Percentiles rank a stretch among this genome's conserved stretches.
Conservation (phyloP, 2,113 vertebrate species). For the Prochilodus magdalenae region DNA sequence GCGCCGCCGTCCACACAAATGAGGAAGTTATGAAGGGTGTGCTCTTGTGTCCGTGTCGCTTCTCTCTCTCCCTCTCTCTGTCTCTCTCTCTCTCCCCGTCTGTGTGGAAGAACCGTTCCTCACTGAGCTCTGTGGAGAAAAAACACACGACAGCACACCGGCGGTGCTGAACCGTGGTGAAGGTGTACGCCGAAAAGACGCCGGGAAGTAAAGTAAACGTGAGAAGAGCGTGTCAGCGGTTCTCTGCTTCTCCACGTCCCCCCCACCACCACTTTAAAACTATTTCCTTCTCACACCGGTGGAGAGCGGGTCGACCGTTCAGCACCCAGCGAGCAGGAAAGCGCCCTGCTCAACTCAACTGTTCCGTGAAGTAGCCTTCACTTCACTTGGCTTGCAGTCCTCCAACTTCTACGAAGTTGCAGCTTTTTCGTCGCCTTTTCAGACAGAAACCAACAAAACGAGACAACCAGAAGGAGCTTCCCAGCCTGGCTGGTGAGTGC, state of each 20-base stretch:
- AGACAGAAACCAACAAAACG: not conserved
- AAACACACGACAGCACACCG: conserved; percentile 63
- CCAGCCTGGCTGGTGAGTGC: not conserved
- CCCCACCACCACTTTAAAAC: conserved; percentile 51
- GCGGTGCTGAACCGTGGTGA: conserved; percentile 69
- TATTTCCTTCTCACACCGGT: conserved; percentile 73
- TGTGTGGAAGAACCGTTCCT: conserved; percentile 73
- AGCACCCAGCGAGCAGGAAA: conserved; percentile 82
- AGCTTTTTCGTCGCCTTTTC: not conserved
- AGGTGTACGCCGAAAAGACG: conserved; percentile 58
- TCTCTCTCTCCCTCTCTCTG: conserved; percentile 4
- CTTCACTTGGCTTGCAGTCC: not conserved
- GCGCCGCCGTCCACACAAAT: conserved; percentile 39
- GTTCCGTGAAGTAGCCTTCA: not conserved
- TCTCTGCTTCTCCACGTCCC: conserved; percentile 40
- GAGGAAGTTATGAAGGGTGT: conserved; percentile 70
- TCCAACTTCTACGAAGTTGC: not conserved
- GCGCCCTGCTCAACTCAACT: conserved; percentile 72
- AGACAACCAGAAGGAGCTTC: not conserved
- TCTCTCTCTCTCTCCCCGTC: conserved; percentile 52
- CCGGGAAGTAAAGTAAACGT: conserved; percentile 50
- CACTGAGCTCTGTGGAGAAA: conserved; percentile 60
- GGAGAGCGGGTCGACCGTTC: conserved; percentile 70
- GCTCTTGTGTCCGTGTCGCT: conserved; percentile 64
- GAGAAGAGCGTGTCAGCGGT: conserved; percentile 53